These are phyloP conservation scores for Tetanocera ferruginea DNA, from an alignment of 2,888 invertebrate species.

Conservation along the genomic window DNA sequence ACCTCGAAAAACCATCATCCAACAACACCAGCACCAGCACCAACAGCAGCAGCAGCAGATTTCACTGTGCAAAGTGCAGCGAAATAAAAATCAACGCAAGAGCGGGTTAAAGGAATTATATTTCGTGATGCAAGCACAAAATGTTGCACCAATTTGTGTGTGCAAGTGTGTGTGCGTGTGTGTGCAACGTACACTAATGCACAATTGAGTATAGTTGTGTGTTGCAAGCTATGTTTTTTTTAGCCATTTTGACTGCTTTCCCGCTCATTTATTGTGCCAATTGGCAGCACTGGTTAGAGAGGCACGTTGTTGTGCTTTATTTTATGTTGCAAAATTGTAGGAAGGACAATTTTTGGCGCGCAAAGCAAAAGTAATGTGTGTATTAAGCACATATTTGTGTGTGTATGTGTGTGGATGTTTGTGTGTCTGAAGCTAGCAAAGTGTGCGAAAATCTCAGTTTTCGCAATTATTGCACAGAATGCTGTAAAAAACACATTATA, in stretches of 20 bases:
- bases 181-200: neutral
- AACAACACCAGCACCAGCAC: neutral
- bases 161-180: neutral
- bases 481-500: too few species aligned
- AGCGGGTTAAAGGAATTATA: neutral
- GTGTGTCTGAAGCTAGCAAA: neutral
- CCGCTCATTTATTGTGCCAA: neutral
- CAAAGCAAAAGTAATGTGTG: neutral
- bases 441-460: neutral
- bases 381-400: too few species aligned
- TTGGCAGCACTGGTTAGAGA: constrained; percentile 3
- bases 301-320: neutral
- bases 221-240: too few species aligned
- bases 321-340: neutral
- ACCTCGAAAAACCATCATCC: neutral
- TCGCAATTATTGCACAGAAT: too few species aligned
- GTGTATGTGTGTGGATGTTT: neutral
- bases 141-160: neutral
- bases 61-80: neutral
- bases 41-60: neutral
- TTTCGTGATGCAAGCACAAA: neutral
- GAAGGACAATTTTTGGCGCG: constrained; percentile 12
- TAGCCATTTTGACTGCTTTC: neutral
- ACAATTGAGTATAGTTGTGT: too few species aligned
- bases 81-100: neutral